Conservation (phyloP, 2,113 vertebrate species). For the Neopipo cinnamomea region DNA sequence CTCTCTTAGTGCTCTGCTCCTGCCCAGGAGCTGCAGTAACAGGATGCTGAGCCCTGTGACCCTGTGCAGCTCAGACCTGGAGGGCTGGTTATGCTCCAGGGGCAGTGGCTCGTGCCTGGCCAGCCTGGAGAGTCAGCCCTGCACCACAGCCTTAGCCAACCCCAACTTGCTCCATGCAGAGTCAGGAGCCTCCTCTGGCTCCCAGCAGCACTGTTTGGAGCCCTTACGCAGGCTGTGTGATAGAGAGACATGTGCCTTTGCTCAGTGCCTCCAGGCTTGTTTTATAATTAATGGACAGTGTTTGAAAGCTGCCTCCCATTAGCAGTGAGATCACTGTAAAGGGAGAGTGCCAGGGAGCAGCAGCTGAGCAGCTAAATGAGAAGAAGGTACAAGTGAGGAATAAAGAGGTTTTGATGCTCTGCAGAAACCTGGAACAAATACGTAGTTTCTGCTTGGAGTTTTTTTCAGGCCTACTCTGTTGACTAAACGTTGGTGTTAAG, state of each 20-base stretch:
- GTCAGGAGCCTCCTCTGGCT: background rate
- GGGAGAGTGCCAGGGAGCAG: background rate
- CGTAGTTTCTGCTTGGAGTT: background rate
- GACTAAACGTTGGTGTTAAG: background rate
- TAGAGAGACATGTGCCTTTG: background rate
- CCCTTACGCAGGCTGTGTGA: background rate
- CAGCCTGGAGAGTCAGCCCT: background rate
- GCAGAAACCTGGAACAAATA: background rate
- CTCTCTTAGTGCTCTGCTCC: background rate
- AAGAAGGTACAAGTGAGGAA: background rate
- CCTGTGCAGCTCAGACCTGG: background rate
- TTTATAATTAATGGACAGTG: background rate
- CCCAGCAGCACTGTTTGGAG: background rate
- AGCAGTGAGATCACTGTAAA: background rate
- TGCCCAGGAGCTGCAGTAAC: background rate
- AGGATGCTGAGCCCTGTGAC: background rate
- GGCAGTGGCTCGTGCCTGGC: background rate
- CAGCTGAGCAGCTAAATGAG: background rate
- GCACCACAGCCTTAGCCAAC: background rate
- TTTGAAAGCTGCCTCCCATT: background rate
- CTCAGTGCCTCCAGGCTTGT: background rate
- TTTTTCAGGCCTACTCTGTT: background rate
- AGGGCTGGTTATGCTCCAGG: background rate
- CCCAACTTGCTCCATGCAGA: background rate
- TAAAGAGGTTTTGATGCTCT: background rate